Evolutionary conservation across 2,797 vertebrate species (phyloP).

Genomic region (Lindbergichthys nudifrons): DNA sequence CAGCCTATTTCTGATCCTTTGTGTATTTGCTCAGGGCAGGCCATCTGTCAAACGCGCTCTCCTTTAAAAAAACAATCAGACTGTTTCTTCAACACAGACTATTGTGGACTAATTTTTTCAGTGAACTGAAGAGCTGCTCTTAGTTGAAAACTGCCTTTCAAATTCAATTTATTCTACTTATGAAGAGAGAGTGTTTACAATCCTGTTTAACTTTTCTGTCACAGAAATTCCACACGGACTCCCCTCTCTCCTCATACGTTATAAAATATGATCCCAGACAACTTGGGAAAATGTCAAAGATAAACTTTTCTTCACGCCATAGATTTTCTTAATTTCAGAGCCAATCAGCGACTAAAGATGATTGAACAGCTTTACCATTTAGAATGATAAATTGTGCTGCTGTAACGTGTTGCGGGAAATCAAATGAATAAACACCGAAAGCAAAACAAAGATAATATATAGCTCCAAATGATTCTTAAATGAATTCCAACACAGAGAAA

Average conservation of each 20-base stretch:
- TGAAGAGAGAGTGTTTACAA: neutral
- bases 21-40: constrained; percentile 11
- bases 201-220: constrained; percentile 1
- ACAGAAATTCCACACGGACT: neutral
- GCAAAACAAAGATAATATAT: neutral
- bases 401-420: neutral
- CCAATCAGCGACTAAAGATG: constrained; percentile 6
- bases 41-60: constrained; percentile 13
- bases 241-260: neutral
- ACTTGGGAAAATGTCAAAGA: constrained; percentile 1
- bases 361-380: neutral
- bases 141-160: neutral
- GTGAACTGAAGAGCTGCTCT: neutral
- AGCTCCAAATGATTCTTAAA: no score
- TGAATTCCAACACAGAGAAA: no score
- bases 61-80: neutral
- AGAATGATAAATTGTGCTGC: neutral
- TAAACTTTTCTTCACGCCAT: constrained; percentile 2
- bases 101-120: neutral
- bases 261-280: neutral
- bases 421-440: neutral
- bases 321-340: neutral
- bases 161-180: neutral
- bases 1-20: constrained; percentile 6
- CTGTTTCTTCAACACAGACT: neutral